A percentile compares a stretch with the other conserved stretches of the same genome.
Conservation (phyloP, 64 coral and sea anemone species). For the Porites lutea region DNA sequence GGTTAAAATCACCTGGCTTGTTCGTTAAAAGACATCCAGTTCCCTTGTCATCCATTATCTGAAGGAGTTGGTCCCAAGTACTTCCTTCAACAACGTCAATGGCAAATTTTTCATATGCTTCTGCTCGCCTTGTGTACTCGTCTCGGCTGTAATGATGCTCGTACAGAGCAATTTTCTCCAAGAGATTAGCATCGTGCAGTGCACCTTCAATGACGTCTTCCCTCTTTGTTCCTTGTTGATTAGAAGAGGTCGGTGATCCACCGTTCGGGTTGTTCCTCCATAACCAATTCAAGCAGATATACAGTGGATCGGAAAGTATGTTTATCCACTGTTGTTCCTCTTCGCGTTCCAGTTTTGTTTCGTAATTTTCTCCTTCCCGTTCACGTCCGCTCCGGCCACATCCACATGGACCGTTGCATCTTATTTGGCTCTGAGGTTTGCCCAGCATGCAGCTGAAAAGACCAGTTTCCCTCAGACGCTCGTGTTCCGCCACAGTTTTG, state of each 20-base stretch:
- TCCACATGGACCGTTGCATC: neutral
- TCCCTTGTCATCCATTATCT: constrained; percentile 7
- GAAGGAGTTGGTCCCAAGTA: neutral
- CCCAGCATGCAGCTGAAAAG: neutral
- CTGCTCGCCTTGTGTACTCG: neutral
- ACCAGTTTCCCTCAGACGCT: neutral
- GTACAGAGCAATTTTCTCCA: constrained; percentile 10
- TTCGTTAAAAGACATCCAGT: neutral
- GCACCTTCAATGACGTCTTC: constrained; percentile 2
- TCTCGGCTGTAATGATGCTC: neutral
- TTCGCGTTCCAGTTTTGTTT: neutral
- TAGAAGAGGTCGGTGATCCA: neutral
- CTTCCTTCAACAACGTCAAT: neutral
- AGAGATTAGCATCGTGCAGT: neutral
- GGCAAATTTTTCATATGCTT: constrained; percentile 11
- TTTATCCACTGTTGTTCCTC: neutral
- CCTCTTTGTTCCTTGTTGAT: neutral
- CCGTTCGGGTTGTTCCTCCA: constrained; percentile 1
- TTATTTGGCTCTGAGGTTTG: neutral
- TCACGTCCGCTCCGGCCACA: too few relatives aligned
- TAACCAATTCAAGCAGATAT: neutral
- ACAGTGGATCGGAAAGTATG: constrained; percentile 13
- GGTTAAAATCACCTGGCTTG: neutral
- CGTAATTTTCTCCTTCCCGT: neutral
- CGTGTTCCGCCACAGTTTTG: neutral